Conservation (phyloP, 2,888 invertebrate species). For the Noctuana brunneofusca region DNA sequence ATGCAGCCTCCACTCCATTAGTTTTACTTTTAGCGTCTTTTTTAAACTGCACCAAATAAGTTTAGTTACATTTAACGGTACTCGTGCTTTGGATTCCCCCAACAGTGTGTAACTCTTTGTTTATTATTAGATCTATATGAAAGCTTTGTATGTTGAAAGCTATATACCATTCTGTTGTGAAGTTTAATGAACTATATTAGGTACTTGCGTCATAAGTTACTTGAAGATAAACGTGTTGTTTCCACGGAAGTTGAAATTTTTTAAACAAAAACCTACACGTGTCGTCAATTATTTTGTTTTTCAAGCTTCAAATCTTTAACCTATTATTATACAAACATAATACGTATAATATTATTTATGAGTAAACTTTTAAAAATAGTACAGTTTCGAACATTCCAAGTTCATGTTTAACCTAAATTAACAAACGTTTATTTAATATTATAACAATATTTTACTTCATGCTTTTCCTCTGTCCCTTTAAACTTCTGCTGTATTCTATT, state of each 20-base stretch:
- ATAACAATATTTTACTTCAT: not conserved
- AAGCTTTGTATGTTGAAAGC: not conserved
- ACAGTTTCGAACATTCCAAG: slow-evolving; percentile 15
- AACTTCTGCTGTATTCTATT: not conserved
- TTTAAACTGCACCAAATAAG: no score
- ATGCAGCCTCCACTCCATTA: not conserved
- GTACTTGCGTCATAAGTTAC: not conserved
- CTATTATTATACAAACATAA: not conserved
- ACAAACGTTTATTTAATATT: not conserved
- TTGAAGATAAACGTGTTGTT: not conserved
- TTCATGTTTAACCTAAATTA: not conserved
- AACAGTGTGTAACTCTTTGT: no score
- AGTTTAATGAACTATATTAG: not conserved
- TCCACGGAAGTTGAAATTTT: no score
- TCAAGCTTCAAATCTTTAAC: not conserved
- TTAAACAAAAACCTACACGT: not conserved
- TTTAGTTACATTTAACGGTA: no score
- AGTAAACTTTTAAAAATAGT: not conserved
- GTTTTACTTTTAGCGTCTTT: no score
- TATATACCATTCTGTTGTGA: not conserved
- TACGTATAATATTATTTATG: not conserved
- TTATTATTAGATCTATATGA: no score
- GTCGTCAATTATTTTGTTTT: not conserved
- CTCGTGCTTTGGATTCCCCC: no score
- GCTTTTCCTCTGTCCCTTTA: not conserved